Percentiles rank a stretch among this genome's conserved stretches.
phyloP scores from a whole-genome alignment of 92 coral and sea anemone species.

The Heteractis magnifica region DNA sequence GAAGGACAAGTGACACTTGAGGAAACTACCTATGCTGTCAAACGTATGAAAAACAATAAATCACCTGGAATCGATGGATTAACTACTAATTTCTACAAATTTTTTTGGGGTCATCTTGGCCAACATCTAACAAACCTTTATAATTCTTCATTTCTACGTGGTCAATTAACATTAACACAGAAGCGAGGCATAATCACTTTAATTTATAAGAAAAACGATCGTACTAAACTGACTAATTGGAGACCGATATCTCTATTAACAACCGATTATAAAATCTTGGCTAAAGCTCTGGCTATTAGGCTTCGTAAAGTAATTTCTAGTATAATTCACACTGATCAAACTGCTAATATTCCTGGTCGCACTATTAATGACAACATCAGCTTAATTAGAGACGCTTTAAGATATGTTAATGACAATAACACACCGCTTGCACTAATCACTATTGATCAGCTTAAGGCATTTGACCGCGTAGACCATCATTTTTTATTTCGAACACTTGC shows the following conservation, averaged over 20 bases:
- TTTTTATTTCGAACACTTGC: slow-evolving; percentile 6
- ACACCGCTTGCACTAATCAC: slow-evolving; percentile 17
- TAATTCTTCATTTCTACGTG: background rate
- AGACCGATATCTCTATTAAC: slow-evolving; percentile 43
- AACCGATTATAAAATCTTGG: slow-evolving; percentile 40
- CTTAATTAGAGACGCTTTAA: slow-evolving; percentile 32
- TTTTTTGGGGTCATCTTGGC: slow-evolving; percentile 3
- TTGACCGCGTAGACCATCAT: slow-evolving; percentile 41
- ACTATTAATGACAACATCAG: slow-evolving; percentile 16
- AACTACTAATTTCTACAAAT: slow-evolving; percentile 7
- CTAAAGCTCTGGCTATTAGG: slow-evolving; percentile 34
- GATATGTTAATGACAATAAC: slow-evolving; percentile 13
- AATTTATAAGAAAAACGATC: slow-evolving; percentile 23
- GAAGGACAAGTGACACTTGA: slow-evolving; percentile 19
- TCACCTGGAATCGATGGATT: slow-evolving; percentile 19
- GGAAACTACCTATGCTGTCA: background rate
- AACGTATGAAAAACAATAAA: slow-evolving; percentile 11
- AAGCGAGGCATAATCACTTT: slow-evolving; percentile 35
- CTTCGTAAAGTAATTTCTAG: slow-evolving; percentile 29
- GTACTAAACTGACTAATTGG: slow-evolving; percentile 30
- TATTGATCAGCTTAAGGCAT: slow-evolving; percentile 47
- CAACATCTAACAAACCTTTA: background rate
- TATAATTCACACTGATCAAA: slow-evolving; percentile 31
- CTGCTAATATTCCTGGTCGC: slow-evolving; percentile 38
- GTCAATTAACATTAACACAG: slow-evolving; percentile 11